Evolutionary conservation across 37 sponge, comb jelly and placozoan species (phyloP).

Genomic region (Oopsacas minuta): DNA sequence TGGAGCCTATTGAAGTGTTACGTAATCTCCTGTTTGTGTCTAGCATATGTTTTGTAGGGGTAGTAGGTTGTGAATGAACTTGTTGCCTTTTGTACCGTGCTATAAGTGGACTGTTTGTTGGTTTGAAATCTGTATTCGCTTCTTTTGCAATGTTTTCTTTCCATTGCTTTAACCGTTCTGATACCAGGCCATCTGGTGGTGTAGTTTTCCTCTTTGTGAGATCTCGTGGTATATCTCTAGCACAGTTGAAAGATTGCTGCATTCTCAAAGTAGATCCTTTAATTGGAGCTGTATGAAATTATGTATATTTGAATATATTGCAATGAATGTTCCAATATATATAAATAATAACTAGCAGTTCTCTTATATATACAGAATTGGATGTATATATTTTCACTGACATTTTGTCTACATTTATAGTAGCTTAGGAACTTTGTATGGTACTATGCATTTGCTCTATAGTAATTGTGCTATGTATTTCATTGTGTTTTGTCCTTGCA

Average conservation of each 20-base stretch:
- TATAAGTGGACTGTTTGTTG: not conserved
- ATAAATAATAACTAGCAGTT: no score
- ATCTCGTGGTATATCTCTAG: not conserved
- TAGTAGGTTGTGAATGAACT: not conserved
- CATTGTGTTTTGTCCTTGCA: no score
- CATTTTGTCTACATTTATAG: no score
- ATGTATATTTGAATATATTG: no score
- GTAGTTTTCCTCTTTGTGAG: not conserved
- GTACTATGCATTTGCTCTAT: no score
- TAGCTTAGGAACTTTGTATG: no score
- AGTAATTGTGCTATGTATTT: no score
- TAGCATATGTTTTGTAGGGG: not conserved
- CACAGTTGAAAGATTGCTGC: conserved; percentile 9
- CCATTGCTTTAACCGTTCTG: not conserved
- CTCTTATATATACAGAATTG: no score
- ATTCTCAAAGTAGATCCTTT: not conserved
- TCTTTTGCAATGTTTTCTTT: conserved; percentile 13
- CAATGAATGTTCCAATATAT: no score
- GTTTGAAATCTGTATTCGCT: not conserved
- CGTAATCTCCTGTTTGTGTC: not conserved
- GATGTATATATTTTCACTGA: no score
- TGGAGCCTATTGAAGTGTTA: not conserved
- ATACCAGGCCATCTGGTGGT: not conserved
- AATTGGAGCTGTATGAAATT: no score
- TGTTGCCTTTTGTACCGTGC: not conserved